phyloP scores from a whole-genome alignment of 2,888 invertebrate genomes.

The Dilophus febrilis region DNA sequence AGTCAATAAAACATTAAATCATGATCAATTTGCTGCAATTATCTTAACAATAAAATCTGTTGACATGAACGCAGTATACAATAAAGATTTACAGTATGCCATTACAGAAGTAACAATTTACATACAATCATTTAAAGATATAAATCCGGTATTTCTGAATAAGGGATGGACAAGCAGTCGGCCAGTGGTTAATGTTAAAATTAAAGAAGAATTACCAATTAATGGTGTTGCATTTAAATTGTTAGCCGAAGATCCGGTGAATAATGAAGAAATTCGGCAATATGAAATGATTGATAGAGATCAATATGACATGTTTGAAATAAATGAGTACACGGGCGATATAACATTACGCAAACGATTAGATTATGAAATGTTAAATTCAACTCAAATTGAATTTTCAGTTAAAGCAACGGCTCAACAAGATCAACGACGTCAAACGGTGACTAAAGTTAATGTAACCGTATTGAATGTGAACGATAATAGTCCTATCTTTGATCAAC shows the following conservation, averaged over 20 bases:
- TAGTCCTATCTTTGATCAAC: conserved; percentile 49
- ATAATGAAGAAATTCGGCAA: conserved; percentile 41
- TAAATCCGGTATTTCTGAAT: conserved; percentile 56
- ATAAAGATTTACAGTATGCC: conserved; percentile 45
- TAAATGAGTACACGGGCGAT: conserved; percentile 51
- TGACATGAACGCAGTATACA: conserved; percentile 51
- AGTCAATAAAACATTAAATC: conserved; percentile 49
- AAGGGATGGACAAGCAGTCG: conserved; percentile 54
- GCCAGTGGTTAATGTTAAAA: conserved; percentile 44
- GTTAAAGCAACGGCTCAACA: conserved; percentile 33
- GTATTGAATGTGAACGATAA: conserved; percentile 67
- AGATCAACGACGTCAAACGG: conserved; percentile 34
- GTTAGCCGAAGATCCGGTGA: conserved; percentile 52
- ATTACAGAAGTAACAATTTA: conserved; percentile 56
- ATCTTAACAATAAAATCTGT: conserved; percentile 52
- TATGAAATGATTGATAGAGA: conserved; percentile 39
- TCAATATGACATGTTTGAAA: conserved; percentile 34
- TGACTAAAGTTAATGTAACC: conserved; percentile 49
- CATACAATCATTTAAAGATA: conserved; percentile 58
- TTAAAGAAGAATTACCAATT: conserved; percentile 61
- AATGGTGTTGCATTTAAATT: conserved; percentile 52
- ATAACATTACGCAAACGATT: conserved; percentile 54
- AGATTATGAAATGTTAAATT: conserved; percentile 57
- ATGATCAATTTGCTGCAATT: conserved; percentile 55
- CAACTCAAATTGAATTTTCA: conserved; percentile 38